A percentile compares a stretch with the other conserved stretches of the same genome.
phyloP scores from a whole-genome alignment of 2,888 invertebrate genomes.

The Tetanocera ferruginea region DNA sequence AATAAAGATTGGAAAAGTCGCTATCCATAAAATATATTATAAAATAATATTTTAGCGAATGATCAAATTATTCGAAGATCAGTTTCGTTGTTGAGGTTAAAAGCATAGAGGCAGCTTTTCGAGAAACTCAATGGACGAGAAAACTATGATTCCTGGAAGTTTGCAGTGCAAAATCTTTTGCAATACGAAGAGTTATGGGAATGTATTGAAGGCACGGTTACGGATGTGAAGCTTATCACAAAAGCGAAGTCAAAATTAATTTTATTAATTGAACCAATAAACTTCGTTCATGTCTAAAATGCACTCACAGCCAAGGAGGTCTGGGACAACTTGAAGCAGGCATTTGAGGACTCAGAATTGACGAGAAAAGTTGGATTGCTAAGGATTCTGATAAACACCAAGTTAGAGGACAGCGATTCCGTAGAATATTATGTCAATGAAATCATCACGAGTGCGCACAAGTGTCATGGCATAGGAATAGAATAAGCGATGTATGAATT shows the following conservation, averaged over 20 bases:
- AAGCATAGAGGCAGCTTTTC: not conserved
- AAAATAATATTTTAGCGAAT: not conserved
- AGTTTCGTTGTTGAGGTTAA: not conserved
- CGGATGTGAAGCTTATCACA: not conserved
- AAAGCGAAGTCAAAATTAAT: not conserved
- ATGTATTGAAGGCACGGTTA: not conserved
- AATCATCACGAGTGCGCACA: conserved; percentile 33
- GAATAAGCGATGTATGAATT: conserved; percentile 40
- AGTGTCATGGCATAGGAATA: conserved; percentile 28
- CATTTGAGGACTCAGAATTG: too few relatives aligned
- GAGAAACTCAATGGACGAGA: too few relatives aligned
- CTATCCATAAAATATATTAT: not conserved
- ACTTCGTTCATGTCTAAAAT: not conserved
- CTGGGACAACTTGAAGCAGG: too few relatives aligned
- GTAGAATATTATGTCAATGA: not conserved
- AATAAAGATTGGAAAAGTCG: not conserved
- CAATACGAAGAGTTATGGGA: not conserved
- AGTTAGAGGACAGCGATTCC: too few relatives aligned
- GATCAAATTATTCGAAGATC: not conserved
- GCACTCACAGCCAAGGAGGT: not conserved
- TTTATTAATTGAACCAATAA: too few relatives aligned
- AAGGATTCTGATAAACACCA: too few relatives aligned
- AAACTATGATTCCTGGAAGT: not conserved
- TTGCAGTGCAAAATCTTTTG: not conserved
- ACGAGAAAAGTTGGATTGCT: too few relatives aligned